A percentile compares a stretch with the other conserved stretches of the same genome.
phyloP scores from a whole-genome alignment of 2,797 vertebrate genomes.

The Helicolenus hilgendorfi region DNA sequence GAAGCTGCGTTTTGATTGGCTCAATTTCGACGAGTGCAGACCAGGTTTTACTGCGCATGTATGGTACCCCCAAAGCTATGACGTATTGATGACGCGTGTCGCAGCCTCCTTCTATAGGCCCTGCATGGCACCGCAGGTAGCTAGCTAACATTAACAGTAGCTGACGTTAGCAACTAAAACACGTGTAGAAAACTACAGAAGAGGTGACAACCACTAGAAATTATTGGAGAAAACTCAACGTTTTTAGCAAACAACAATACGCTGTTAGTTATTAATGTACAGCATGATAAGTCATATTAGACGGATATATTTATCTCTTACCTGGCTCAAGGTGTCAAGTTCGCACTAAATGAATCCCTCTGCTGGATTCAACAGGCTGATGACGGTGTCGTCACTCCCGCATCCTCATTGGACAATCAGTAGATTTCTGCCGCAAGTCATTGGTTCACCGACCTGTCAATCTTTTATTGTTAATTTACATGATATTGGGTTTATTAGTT shows the following conservation, averaged over 20 bases:
- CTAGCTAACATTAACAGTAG: background rate
- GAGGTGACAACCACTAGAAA: background rate
- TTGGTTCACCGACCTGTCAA: slow-evolving; percentile 64
- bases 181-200: background rate
- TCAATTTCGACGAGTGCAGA: no score
- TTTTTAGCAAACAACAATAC: background rate
- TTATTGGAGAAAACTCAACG: background rate
- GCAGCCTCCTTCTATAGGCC: rapidly evolving
- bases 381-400: rapidly evolving
- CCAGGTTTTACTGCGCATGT: no score
- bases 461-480: background rate
- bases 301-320: rapidly evolving
- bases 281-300: background rate
- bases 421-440: background rate
- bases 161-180: background rate
- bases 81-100: no score
- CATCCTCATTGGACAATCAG: slow-evolving; percentile 30
- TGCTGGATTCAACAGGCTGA: rapidly evolving
- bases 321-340: rapidly evolving
- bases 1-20: no score
- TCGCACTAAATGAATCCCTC: rapidly evolving
- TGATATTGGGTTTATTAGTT: rapidly evolving
- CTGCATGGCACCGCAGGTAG: background rate
- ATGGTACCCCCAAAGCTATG: no score
- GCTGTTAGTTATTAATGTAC: rapidly evolving